These are phyloP conservation scores for Chrysomallon squamiferum DNA, from an alignment of 1,140 invertebrate species.

Conservation along the genomic window DNA sequence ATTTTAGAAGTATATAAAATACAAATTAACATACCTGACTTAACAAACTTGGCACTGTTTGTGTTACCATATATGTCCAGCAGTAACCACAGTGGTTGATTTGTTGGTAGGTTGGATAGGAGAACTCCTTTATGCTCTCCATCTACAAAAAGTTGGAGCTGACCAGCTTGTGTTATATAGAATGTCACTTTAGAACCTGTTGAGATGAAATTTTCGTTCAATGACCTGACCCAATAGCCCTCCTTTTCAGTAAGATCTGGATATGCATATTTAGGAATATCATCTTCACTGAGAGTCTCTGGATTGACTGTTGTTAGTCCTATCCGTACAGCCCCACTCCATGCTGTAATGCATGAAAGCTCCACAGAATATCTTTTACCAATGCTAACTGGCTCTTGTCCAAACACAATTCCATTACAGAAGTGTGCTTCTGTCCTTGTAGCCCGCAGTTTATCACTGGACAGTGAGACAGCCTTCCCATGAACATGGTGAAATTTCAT, in stretches of 20 bases:
- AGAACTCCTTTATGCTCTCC: constrained; percentile 60
- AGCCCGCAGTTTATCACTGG: constrained; percentile 39
- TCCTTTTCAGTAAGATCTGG: constrained; percentile 56
- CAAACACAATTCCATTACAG: constrained; percentile 62
- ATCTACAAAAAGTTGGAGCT: constrained; percentile 62
- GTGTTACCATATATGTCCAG: constrained; percentile 64
- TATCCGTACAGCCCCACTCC: constrained; percentile 62
- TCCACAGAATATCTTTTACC: constrained; percentile 55
- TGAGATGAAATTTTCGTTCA: constrained; percentile 49
- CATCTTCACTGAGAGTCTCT: constrained; percentile 22
- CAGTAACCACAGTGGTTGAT: constrained; percentile 57
- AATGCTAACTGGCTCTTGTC: constrained; percentile 54
- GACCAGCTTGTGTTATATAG: constrained; percentile 53
- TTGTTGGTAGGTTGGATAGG: constrained; percentile 51
- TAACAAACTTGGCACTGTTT: constrained; percentile 52
- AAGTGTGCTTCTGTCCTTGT: constrained; percentile 46
- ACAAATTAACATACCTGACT: constrained; percentile 58
- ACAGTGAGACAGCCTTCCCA: constrained; percentile 46
- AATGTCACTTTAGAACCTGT: constrained; percentile 53
- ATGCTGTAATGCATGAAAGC: constrained; percentile 44
- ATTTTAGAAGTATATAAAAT: no score
- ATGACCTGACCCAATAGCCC: constrained; percentile 58
- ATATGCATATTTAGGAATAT: constrained; percentile 57
- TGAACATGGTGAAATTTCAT: constrained; percentile 57
- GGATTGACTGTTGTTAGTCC: constrained; percentile 61